phyloP scores from a whole-genome alignment of 2,797 vertebrate species.

The Merluccius polli region DNA sequence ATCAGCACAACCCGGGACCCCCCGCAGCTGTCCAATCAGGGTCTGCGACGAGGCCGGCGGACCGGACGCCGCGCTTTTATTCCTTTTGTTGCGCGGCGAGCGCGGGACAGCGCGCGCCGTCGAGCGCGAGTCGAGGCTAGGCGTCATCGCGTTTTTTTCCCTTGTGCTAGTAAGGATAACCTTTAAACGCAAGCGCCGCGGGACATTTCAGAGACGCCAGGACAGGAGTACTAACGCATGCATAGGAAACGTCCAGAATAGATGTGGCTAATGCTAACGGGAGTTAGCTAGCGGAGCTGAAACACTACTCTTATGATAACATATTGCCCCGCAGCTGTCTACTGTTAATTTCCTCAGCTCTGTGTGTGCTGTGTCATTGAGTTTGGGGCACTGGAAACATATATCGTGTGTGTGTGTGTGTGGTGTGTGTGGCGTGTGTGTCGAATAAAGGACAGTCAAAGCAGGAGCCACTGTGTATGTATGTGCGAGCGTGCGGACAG shows the following conservation, averaged over 20 bases:
- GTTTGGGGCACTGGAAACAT: constrained; percentile 61
- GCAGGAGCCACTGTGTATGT: constrained; percentile 23
- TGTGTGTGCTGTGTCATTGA: constrained; percentile 73
- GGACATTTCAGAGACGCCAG: neutral
- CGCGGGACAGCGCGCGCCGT: too few species aligned
- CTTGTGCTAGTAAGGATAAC: neutral
- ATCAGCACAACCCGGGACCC: constrained; percentile 64
- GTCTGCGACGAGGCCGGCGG: too few species aligned
- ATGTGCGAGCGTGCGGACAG: constrained; percentile 8
- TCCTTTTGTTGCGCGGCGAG: constrained; percentile 59
- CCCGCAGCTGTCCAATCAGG: constrained; percentile 65
- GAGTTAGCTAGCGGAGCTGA: constrained; percentile 49
- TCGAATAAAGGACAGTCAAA: constrained; percentile 61
- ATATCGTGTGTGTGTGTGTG: neutral
- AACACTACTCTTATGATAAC: constrained; percentile 66
- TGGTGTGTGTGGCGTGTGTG: too few species aligned
- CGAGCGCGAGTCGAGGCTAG: neutral
- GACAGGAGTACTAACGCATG: constrained; percentile 6
- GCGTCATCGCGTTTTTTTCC: neutral
- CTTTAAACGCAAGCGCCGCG: neutral
- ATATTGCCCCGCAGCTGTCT: constrained; percentile 66
- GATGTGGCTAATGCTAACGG: constrained; percentile 58
- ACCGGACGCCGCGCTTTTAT: too few species aligned
- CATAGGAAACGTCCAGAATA: constrained; percentile 37
- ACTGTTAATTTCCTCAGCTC: constrained; percentile 56